phyloP scores from a whole-genome alignment of 2,113 vertebrate genomes.

The Python bivittatus region DNA sequence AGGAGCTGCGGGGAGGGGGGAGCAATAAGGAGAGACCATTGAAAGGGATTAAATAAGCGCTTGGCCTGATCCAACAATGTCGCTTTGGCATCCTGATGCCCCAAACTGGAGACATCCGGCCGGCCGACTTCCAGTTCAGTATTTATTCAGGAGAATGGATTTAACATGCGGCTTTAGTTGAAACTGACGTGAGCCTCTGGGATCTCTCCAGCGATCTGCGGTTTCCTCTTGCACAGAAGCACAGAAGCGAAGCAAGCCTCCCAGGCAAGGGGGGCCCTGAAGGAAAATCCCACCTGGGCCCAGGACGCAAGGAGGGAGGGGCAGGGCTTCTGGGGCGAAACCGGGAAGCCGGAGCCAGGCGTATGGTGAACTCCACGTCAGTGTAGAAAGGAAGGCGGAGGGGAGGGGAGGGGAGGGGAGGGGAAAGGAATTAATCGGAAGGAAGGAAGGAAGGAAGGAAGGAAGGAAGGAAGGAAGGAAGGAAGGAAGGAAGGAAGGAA shows the following conservation, averaged over 20 bases:
- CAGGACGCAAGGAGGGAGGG: too few relatives aligned
- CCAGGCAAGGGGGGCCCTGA: neutral
- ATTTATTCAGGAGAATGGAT: neutral
- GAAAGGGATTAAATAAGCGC: too few relatives aligned
- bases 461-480: neutral
- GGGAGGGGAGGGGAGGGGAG: neutral
- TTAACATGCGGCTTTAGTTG: neutral
- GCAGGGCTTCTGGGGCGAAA: too few relatives aligned
- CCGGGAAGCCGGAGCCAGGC: too few relatives aligned
- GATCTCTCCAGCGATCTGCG: neutral
- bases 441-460: neutral
- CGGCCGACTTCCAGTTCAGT: neutral
- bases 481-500: neutral
- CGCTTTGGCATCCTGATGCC: neutral
- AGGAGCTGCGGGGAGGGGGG: too few relatives aligned
- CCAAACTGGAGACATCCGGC: neutral
- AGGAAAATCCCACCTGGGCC: too few relatives aligned
- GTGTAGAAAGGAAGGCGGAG: too few relatives aligned
- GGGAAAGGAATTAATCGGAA: neutral
- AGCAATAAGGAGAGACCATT: too few relatives aligned
- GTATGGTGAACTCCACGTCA: too few relatives aligned
- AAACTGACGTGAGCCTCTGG: neutral
- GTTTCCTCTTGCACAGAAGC: neutral
- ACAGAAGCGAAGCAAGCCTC: neutral
- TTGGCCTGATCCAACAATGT: neutral